Percentiles rank a stretch among this genome's conserved stretches.
These are phyloP conservation scores for Hyppa rectilinea DNA, from an alignment of 2,888 invertebrate genomes.

Conservation along the genomic window DNA sequence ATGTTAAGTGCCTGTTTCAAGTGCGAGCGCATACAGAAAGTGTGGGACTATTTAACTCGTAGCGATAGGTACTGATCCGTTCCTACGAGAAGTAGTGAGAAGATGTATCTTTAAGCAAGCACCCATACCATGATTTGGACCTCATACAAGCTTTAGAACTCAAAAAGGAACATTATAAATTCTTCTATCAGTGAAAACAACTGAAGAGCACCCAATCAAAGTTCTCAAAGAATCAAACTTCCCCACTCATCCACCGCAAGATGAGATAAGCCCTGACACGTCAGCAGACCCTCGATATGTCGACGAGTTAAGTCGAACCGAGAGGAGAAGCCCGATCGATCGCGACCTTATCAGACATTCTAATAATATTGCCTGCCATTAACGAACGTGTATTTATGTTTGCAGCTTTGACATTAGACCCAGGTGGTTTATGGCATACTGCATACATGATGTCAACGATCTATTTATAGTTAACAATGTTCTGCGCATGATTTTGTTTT, in stretches of 20 bases:
- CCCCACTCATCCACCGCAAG: background rate
- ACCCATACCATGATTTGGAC: background rate
- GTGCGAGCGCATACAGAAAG: background rate
- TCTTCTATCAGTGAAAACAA: background rate
- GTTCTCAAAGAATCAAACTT: conserved; percentile 5
- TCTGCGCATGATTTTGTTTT: background rate
- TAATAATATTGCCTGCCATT: conserved; percentile 37
- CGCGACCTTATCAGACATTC: conserved; percentile 32
- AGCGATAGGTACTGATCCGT: background rate
- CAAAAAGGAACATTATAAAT: background rate
- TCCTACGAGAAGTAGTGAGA: too few relatives aligned
- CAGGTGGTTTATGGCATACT: background rate
- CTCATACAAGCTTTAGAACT: background rate
- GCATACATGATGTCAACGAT: background rate
- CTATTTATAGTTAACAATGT: conserved; percentile 4
- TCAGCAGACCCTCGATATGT: conserved; percentile 13
- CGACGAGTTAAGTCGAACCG: conserved; percentile 4
- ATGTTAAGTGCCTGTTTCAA: too few relatives aligned
- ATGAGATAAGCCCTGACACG: conserved; percentile 29
- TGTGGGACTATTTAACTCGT: background rate
- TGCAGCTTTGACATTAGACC: conserved; percentile 33
- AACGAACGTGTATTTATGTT: conserved; percentile 20
- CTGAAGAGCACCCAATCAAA: background rate
- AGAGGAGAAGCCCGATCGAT: conserved; percentile 32
- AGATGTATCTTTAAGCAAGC: too few relatives aligned